Evolutionary conservation across 2,113 vertebrate genomes (phyloP).

Genomic region (Mobula birostris): DNA sequence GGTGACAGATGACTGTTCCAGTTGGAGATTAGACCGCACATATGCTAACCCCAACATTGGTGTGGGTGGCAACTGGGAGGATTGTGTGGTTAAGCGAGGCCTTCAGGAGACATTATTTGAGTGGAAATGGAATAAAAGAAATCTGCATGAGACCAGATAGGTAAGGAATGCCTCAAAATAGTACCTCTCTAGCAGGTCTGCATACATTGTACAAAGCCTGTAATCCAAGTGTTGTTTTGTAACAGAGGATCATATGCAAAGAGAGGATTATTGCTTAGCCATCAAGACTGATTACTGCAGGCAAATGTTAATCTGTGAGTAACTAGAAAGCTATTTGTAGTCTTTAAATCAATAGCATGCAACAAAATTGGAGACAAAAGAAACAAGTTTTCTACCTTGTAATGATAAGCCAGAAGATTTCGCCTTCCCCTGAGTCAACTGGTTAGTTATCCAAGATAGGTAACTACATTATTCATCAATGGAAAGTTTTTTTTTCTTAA

Average conservation of each 20-base stretch:
- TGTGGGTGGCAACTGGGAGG: not conserved
- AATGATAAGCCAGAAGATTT: conserved; percentile 14
- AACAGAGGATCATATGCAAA: not conserved
- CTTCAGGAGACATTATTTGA: conserved; percentile 12
- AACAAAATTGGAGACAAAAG: not conserved
- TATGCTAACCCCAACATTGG: not conserved
- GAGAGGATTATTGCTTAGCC: not conserved
- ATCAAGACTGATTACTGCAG: not conserved
- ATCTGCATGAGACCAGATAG: not conserved
- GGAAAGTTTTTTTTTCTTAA: not conserved
- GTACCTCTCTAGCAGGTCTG: not conserved
- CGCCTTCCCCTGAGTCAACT: not conserved
- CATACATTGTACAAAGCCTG: conserved; percentile 18
- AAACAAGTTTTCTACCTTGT: not conserved
- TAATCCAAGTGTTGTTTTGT: not conserved
- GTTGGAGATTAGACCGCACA: conserved; percentile 17
- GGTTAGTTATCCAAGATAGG: conserved; percentile 24
- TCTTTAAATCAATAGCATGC: not conserved
- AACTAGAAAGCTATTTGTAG: not conserved
- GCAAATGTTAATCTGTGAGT: conserved; percentile 9
- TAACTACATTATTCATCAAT: conserved; percentile 20
- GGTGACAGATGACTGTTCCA: conserved; percentile 27
- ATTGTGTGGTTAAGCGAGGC: not conserved
- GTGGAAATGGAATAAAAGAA: not conserved
- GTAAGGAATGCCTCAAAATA: not conserved